phyloP scores from a whole-genome alignment of 2,888 invertebrate genomes.

The Ametastegia equiseti region DNA sequence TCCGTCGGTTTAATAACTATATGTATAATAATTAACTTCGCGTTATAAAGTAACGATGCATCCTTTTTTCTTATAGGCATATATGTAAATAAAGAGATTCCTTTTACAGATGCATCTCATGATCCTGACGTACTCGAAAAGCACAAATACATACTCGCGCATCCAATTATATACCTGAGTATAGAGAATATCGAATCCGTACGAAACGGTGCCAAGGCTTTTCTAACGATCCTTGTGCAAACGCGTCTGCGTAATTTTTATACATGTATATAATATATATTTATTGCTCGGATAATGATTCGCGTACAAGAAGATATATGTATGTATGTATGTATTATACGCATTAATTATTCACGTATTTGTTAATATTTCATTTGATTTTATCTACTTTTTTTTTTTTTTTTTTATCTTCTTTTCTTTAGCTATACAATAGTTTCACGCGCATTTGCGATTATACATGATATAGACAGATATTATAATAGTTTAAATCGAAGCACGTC shows the following conservation, averaged over 20 bases:
- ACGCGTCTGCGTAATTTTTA: too few relatives aligned
- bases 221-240: not conserved
- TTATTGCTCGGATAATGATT: not conserved
- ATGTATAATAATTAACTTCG: too few relatives aligned
- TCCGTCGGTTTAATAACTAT: too few relatives aligned
- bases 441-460: not conserved
- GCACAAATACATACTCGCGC: not conserved
- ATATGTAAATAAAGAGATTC: too few relatives aligned
- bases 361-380: not conserved
- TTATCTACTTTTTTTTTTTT: not conserved
- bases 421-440: not conserved
- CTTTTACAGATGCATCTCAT: too few relatives aligned
- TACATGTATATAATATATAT: not conserved
- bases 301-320: not conserved
- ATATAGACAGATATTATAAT: too few relatives aligned
- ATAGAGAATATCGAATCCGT: slow-evolving; percentile 21
- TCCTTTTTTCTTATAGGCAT: too few relatives aligned
- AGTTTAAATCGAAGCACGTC: not conserved
- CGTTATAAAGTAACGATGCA: too few relatives aligned
- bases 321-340: not conserved
- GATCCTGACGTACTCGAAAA: not conserved
- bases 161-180: too few relatives aligned
- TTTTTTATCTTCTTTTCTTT: not conserved
- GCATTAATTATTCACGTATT: not conserved
- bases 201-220: slow-evolving; percentile 20